A percentile compares a stretch with the other conserved stretches of the same genome.
phyloP scores from a whole-genome alignment of 2,113 vertebrate genomes.

The Cariama cristata region DNA sequence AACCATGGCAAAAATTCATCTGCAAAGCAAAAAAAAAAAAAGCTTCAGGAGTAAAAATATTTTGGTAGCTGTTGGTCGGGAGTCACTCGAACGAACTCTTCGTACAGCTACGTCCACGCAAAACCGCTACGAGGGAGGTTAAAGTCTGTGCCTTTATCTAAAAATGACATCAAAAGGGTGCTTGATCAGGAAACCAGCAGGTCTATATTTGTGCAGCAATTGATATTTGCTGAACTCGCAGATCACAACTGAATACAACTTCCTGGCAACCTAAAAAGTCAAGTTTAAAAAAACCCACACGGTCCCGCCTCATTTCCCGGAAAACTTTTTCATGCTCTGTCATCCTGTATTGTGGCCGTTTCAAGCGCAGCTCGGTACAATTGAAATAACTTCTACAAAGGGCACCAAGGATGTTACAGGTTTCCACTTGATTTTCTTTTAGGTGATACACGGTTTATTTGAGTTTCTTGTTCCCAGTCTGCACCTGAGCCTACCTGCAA shows the following conservation, averaged over 20 bases:
- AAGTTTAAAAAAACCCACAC: background rate
- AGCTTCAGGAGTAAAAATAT: background rate
- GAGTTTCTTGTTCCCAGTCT: background rate
- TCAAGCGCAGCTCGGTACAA: background rate
- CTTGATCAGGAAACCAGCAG: slow-evolving; percentile 31
- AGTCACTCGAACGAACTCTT: background rate
- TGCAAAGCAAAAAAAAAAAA: background rate
- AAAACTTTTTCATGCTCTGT: slow-evolving; percentile 15
- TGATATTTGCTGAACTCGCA: slow-evolving; percentile 51
- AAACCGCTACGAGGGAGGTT: background rate
- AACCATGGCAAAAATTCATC: background rate
- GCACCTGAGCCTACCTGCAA: background rate
- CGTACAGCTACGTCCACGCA: background rate
- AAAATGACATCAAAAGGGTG: slow-evolving; percentile 43
- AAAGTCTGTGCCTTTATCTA: background rate
- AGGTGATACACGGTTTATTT: background rate
- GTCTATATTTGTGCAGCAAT: slow-evolving; percentile 58
- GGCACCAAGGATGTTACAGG: background rate
- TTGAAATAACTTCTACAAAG: background rate
- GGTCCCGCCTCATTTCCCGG: background rate
- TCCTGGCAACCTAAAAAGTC: slow-evolving; percentile 62
- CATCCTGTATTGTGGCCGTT: background rate
- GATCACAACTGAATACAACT: slow-evolving; percentile 34
- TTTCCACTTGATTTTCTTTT: background rate
- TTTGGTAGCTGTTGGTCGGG: background rate